Percentiles rank a stretch among this genome's conserved stretches.
Evolutionary conservation across 1,140 invertebrate genomes (phyloP).

Genomic region (Conopomorpha cramerella): DNA sequence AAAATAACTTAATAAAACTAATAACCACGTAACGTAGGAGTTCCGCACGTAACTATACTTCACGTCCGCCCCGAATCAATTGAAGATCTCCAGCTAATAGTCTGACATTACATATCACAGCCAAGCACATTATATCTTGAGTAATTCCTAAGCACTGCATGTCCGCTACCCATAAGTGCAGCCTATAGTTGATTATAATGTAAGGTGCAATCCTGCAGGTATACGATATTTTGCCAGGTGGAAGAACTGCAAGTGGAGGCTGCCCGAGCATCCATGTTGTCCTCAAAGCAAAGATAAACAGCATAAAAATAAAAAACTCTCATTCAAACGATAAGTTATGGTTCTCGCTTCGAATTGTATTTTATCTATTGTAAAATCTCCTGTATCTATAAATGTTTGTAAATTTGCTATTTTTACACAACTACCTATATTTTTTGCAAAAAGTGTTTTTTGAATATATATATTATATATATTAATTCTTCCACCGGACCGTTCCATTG

Average conservation of each 20-base stretch:
- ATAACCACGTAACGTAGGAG: too few relatives aligned
- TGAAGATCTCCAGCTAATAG: too few relatives aligned
- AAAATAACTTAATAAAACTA: too few relatives aligned
- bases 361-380: conserved; percentile 51
- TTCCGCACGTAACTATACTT: too few relatives aligned
- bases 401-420: conserved; percentile 57
- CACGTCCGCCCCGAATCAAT: too few relatives aligned
- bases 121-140: too few relatives aligned
- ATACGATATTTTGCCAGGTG: conserved; percentile 78
- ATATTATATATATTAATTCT: too few relatives aligned
- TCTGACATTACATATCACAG: too few relatives aligned
- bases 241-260: conserved; percentile 74
- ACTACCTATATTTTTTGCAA: conserved; percentile 32
- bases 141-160: conserved; percentile 26
- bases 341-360: conserved; percentile 36
- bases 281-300: conserved; percentile 61
- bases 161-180: conserved; percentile 34
- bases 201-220: conserved; percentile 68
- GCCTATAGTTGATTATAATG: conserved; percentile 56
- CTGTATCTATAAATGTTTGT: conserved; percentile 42
- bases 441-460: conserved; percentile 28
- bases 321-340: conserved; percentile 54
- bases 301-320: conserved; percentile 48
- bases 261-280: conserved; percentile 60
- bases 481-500: conserved; percentile 39